A percentile compares a stretch with the other conserved stretches of the same genome.
phyloP scores from a whole-genome alignment of 2,888 invertebrate genomes.

The Epirrhoe alternata region DNA sequence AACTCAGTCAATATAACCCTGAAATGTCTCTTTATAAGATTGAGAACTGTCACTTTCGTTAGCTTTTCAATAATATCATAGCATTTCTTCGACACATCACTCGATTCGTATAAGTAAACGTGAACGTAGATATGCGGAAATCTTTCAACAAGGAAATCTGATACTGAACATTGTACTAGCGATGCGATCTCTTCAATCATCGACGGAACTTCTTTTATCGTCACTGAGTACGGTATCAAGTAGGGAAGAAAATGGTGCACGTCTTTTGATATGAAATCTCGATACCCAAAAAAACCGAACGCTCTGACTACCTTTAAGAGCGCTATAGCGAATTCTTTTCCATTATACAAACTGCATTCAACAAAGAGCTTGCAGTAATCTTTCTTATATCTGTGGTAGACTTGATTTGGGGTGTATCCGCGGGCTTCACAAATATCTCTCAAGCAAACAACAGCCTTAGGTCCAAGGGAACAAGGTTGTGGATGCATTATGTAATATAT shows the following conservation, averaged over 20 bases:
- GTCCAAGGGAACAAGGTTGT: constrained; percentile 79
- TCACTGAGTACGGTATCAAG: constrained; percentile 85
- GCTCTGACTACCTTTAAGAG: constrained; percentile 87
- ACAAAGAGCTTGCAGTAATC: constrained; percentile 86
- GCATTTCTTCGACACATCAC: constrained; percentile 85
- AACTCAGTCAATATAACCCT: constrained; percentile 87
- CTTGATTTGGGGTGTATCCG: constrained; percentile 80
- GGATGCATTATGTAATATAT: constrained; percentile 87
- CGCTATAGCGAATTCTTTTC: constrained; percentile 84
- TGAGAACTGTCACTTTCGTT: constrained; percentile 83
- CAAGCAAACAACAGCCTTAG: constrained; percentile 84
- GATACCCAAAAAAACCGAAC: constrained; percentile 88
- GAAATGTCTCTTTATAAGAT: constrained; percentile 87
- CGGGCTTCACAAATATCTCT: constrained; percentile 84
- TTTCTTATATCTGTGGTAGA: constrained; percentile 87
- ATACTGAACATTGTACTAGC: constrained; percentile 83
- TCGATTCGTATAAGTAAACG: constrained; percentile 87
- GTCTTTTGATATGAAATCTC: constrained; percentile 89
- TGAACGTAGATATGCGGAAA: constrained; percentile 90
- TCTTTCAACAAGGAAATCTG: constrained; percentile 86
- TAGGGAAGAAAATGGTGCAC: constrained; percentile 88
- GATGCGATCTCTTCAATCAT: constrained; percentile 88
- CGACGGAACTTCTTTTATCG: constrained; percentile 81
- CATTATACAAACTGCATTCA: constrained; percentile 84
- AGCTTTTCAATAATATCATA: constrained; percentile 86